Percentiles rank a stretch among this genome's conserved stretches.
Evolutionary conservation across 2,113 vertebrate genomes (phyloP).

Genomic region (Mus musculus): DNA sequence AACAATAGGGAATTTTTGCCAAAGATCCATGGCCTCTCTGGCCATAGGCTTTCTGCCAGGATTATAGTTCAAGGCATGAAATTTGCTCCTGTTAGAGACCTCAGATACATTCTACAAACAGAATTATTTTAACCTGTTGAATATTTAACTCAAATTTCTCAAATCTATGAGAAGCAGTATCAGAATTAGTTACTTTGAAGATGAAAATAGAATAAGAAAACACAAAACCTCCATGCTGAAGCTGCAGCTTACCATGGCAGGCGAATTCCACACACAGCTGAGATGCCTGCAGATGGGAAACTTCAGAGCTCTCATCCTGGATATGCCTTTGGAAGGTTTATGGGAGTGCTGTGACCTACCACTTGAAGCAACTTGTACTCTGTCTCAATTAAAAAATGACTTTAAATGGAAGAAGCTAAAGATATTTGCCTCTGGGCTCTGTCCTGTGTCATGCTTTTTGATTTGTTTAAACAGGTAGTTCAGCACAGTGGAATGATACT

Average conservation of each 20-base stretch:
- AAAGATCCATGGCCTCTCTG: too few species aligned
- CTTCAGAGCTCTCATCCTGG: neutral
- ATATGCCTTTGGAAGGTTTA: neutral
- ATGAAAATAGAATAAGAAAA: constrained; percentile 16
- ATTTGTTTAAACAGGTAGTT: constrained; percentile 70
- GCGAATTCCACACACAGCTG: neutral
- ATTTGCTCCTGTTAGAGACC: neutral
- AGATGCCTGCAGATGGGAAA: neutral
- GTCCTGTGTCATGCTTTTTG: constrained; percentile 59
- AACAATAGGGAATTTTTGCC: too few species aligned
- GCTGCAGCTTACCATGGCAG: neutral
- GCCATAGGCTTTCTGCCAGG: neutral
- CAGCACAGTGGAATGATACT: constrained; percentile 20
- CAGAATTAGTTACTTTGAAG: neutral
- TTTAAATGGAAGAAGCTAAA: constrained; percentile 65
- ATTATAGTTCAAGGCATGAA: neutral
- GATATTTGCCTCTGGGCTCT: constrained; percentile 26
- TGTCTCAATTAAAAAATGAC: constrained; percentile 47
- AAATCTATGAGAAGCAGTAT: neutral
- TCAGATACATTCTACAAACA: neutral
- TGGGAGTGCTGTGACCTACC: neutral
- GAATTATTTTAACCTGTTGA: neutral
- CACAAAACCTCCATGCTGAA: neutral
- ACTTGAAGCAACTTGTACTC: neutral
- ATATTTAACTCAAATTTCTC: neutral